Percentiles rank a stretch among this genome's conserved stretches.
phyloP scores from a whole-genome alignment of 2,888 invertebrate genomes.

The Plebejus melissa region DNA sequence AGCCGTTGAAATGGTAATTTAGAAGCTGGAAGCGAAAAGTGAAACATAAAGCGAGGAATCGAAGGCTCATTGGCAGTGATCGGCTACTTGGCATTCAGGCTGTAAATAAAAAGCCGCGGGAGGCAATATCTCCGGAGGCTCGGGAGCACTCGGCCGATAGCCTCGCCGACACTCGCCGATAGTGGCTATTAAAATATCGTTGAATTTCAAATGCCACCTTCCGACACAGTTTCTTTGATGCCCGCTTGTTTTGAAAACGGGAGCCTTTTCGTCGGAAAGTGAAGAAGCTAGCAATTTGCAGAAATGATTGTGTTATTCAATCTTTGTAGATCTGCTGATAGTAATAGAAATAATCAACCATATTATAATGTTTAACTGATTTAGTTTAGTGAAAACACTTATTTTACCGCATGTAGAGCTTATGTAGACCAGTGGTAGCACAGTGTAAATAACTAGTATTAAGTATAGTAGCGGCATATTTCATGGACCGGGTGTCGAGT shows the following conservation, averaged over 20 bases:
- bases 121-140: slow-evolving; percentile 57
- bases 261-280: neutral
- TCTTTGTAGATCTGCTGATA: neutral
- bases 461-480: neutral
- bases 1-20: neutral
- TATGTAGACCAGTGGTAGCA: neutral
- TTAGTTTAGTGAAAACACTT: no score
- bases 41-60: slow-evolving; percentile 38
- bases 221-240: slow-evolving; percentile 25
- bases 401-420: neutral
- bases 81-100: slow-evolving; percentile 47
- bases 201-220: slow-evolving; percentile 58
- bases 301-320: neutral
- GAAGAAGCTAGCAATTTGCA: neutral
- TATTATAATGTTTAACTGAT: no score
- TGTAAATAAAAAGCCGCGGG: slow-evolving; percentile 61
- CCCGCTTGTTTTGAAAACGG: neutral
- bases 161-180: slow-evolving; percentile 53
- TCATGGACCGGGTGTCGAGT: neutral
- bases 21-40: slow-evolving; percentile 6
- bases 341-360: neutral
- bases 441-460: neutral
- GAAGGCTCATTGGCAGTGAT: slow-evolving; percentile 43
- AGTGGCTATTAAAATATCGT: slow-evolving; percentile 77
- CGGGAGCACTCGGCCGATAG: slow-evolving; percentile 37